Conservation (phyloP, 2,797 vertebrate genomes). For the Avahi laniger region DNA sequence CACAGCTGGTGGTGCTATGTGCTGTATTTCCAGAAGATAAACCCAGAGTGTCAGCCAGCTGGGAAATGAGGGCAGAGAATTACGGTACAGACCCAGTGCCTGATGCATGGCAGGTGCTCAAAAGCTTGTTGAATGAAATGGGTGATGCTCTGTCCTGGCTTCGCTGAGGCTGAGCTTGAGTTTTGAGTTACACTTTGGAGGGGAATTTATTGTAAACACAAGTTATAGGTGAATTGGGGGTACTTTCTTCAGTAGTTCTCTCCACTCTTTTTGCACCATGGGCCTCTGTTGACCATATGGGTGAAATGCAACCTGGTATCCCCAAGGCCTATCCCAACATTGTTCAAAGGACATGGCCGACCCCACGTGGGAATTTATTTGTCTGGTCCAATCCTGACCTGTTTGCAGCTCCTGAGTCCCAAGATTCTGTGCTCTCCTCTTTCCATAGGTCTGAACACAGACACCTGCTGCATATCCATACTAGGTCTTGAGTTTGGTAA, state of each 20-base stretch:
- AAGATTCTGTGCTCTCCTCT: background rate
- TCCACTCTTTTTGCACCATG: background rate
- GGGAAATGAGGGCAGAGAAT: background rate
- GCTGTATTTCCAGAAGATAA: background rate
- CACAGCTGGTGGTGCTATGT: background rate
- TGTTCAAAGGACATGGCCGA: background rate
- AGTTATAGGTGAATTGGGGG: background rate
- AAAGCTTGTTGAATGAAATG: background rate
- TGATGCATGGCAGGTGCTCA: background rate
- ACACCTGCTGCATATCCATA: background rate
- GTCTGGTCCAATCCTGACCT: background rate
- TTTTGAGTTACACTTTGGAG: background rate
- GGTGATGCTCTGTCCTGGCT: background rate
- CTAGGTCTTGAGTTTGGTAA: background rate
- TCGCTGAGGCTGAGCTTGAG: background rate
- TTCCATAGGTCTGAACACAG: background rate
- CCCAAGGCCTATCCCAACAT: too few relatives aligned
- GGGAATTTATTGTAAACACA: background rate
- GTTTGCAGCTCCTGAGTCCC: background rate
- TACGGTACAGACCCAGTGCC: rapidly evolving
- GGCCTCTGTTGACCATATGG: background rate
- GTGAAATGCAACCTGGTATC: background rate
- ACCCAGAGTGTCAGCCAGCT: background rate
- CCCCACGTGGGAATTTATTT: background rate
- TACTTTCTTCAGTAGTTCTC: background rate